phyloP scores from a whole-genome alignment of 2,113 vertebrate genomes.

The Hippocampus zosterae region DNA sequence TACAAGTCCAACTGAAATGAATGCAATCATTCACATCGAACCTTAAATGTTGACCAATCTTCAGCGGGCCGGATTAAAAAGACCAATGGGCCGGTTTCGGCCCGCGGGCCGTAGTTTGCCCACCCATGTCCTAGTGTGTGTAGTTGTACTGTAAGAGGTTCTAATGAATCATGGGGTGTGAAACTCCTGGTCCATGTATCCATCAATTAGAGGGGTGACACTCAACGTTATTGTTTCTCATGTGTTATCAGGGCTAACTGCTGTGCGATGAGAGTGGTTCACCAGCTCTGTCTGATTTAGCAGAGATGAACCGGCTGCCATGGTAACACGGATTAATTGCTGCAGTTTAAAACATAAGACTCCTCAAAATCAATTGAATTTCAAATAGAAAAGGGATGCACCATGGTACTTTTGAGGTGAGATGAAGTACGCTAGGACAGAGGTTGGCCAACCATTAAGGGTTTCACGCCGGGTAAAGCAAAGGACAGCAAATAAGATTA shows the following conservation, averaged over 20 bases:
- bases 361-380: background rate
- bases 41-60: too few relatives aligned
- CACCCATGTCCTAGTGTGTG: background rate
- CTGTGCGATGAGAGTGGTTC: constrained; percentile 33
- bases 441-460: background rate
- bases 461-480: background rate
- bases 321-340: constrained; percentile 52
- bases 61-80: too few relatives aligned
- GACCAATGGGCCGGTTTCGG: too few relatives aligned
- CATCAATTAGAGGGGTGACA: constrained; percentile 8
- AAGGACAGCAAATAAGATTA: constrained; percentile 16
- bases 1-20: too few relatives aligned
- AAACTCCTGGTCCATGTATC: background rate
- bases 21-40: too few relatives aligned
- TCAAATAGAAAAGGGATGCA: background rate
- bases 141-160: background rate
- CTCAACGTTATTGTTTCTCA: constrained; percentile 26
- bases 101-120: too few relatives aligned
- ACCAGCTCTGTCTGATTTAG: constrained; percentile 32
- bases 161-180: background rate
- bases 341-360: constrained; percentile 33
- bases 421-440: background rate
- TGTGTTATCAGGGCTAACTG: constrained; percentile 42
- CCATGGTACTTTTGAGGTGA: background rate
- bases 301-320: constrained; percentile 43